phyloP scores from a whole-genome alignment of 2,797 vertebrate species.

The Sardinella longiceps region DNA sequence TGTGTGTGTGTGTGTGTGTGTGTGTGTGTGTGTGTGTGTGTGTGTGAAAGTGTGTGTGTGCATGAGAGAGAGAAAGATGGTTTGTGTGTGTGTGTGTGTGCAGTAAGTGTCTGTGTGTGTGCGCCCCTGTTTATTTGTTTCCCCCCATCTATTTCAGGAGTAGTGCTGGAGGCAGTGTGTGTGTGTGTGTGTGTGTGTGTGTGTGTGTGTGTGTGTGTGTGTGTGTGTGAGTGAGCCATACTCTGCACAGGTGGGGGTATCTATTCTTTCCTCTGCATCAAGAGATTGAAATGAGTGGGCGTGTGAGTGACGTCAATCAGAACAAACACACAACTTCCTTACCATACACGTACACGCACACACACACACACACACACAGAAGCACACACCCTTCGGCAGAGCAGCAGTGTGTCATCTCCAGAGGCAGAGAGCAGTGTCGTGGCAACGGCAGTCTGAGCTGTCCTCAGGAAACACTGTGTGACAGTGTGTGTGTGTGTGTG shows the following conservation, averaged over 20 bases:
- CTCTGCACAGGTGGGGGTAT: constrained; percentile 36
- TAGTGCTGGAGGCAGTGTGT: no score
- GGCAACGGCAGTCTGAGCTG: constrained; percentile 28
- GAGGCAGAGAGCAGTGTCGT: constrained; percentile 32
- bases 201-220: constrained; percentile 27
- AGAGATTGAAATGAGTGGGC: constrained; percentile 43
- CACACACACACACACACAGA: background rate
- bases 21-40: background rate
- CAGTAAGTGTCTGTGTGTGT: background rate
- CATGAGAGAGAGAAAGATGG: no score
- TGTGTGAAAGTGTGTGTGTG: background rate
- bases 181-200: constrained; percentile 16
- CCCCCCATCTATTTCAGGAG: no score
- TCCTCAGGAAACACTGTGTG: constrained; percentile 31
- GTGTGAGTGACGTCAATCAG: constrained; percentile 46
- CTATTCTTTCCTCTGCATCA: constrained; percentile 39
- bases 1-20: background rate
- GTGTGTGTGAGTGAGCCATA: background rate
- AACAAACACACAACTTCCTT: constrained; percentile 30
- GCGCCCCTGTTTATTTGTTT: background rate
- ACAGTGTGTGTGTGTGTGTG: constrained; percentile 16
- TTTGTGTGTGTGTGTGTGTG: constrained; percentile 8
- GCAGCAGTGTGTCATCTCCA: constrained; percentile 41
- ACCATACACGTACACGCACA: background rate
- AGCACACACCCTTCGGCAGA: constrained; percentile 34